These are phyloP conservation scores for Galago senegalensis DNA, from an alignment of 2,797 vertebrate genomes.

Conservation along the genomic window DNA sequence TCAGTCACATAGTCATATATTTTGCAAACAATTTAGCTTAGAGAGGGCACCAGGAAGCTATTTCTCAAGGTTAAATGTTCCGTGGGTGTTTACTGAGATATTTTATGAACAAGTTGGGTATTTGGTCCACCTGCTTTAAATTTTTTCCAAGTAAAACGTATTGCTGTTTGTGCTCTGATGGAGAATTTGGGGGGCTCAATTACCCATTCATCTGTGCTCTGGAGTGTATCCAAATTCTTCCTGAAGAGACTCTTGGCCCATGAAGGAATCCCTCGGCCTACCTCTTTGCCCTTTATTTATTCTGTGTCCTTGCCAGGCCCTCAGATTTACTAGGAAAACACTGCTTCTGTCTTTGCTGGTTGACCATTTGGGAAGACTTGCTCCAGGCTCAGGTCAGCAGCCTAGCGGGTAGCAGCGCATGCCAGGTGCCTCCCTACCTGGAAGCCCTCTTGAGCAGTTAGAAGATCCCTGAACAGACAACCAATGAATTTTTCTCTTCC, in stretches of 20 bases:
- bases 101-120: constrained; percentile 74
- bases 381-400: neutral
- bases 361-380: neutral
- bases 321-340: neutral
- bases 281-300: neutral
- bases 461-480: neutral
- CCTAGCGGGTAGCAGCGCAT: neutral
- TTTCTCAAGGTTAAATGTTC: constrained; percentile 82
- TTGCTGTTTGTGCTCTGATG: constrained; percentile 3
- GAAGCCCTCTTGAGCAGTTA: neutral
- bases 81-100: constrained; percentile 66
- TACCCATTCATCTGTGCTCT: neutral
- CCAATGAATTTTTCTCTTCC: neutral
- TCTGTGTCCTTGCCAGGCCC: neutral
- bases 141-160: constrained; percentile 65
- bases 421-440: neutral
- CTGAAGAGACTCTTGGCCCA: neutral
- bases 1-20: constrained; percentile 75
- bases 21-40: constrained; percentile 78
- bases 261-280: neutral
- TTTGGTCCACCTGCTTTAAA: constrained; percentile 69
- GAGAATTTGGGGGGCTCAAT: neutral
- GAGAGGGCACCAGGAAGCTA: constrained; percentile 67
- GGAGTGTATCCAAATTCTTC: neutral
- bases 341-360: neutral